Percentiles rank a stretch among this genome's conserved stretches.
phyloP scores from a whole-genome alignment of 2,113 vertebrate species.

The Hassar affinis region DNA sequence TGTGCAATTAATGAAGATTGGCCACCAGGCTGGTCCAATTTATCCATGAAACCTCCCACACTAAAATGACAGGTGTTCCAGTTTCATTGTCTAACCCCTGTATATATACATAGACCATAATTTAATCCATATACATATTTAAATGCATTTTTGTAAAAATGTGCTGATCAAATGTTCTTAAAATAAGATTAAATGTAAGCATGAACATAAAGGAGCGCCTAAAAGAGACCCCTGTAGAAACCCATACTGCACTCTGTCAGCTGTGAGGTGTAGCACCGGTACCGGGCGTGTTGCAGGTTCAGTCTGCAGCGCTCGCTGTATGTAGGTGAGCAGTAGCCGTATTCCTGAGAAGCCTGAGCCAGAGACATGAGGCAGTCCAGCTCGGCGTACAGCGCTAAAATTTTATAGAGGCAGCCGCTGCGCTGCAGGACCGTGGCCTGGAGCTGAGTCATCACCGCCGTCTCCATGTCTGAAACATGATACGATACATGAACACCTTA shows the following conservation, averaged over 20 bases:
- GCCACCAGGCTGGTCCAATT: no score
- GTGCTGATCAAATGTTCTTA: no score
- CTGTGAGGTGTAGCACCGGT: background rate
- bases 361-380: slow-evolving; percentile 90
- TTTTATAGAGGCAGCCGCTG: slow-evolving; percentile 77
- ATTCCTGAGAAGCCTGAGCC: slow-evolving; percentile 84
- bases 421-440: slow-evolving; percentile 82
- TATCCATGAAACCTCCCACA: no score
- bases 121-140: no score
- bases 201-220: no score
- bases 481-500: background rate
- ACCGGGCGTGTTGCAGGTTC: slow-evolving; percentile 78
- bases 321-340: slow-evolving; percentile 81
- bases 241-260: background rate
- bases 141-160: no score
- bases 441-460: slow-evolving; percentile 85
- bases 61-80: no score
- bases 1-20: no score
- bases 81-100: no score
- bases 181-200: no score
- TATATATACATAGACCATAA: no score
- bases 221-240: background rate
- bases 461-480: slow-evolving; percentile 82
- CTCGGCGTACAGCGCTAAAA: slow-evolving; percentile 83
- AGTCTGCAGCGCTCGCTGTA: slow-evolving; percentile 65